A percentile compares a stretch with the other conserved stretches of the same genome.
Conservation (phyloP, 2,113 vertebrate genomes). For the Orthonyx spaldingii region DNA sequence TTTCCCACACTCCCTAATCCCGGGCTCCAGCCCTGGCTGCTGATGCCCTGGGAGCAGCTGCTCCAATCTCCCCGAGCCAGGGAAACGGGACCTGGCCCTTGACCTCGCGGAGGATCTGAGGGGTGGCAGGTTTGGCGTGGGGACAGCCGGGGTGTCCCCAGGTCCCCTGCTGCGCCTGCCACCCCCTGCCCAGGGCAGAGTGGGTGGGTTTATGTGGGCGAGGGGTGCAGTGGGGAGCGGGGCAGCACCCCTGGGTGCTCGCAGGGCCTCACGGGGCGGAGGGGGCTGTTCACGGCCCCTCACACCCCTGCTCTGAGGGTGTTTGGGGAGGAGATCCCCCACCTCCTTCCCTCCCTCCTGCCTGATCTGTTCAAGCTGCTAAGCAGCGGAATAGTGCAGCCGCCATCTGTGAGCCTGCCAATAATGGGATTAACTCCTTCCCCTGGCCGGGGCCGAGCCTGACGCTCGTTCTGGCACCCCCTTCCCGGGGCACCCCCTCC, state of each 20-base stretch:
- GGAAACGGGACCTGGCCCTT: background rate
- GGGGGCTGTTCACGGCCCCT: background rate
- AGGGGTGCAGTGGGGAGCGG: accelerated
- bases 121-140: background rate
- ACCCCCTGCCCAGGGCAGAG: background rate
- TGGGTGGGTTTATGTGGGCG: background rate
- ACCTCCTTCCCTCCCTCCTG: background rate
- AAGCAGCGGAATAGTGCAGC: conserved; percentile 12
- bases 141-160: background rate
- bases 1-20: conserved; percentile 48
- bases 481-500: background rate
- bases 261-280: accelerated
- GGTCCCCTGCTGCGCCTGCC: background rate
- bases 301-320: background rate
- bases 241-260: background rate
- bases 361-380: conserved; percentile 42
- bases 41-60: conserved; percentile 54
- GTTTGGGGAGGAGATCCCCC: background rate
- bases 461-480: background rate
- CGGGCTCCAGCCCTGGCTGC: background rate
- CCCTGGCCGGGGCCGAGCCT: background rate
- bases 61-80: background rate
- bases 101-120: background rate
- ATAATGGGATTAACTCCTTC: conserved; percentile 58
- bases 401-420: conserved; percentile 56